Conservation (phyloP, 2,797 vertebrate species). For the Chrysocyon brachyurus region DNA sequence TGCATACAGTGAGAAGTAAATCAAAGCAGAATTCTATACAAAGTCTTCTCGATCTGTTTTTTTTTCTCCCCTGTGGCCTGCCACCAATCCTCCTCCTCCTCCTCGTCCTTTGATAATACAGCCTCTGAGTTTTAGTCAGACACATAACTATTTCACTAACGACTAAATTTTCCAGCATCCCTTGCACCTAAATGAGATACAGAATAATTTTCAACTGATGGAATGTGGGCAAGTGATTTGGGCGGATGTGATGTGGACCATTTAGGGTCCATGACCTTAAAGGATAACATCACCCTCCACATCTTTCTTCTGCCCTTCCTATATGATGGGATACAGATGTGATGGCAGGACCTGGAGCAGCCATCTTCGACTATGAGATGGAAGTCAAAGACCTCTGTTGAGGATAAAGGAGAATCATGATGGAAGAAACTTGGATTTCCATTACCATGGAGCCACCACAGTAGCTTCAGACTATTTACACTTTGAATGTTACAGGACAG, state of each 20-base stretch:
- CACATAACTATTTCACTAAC: neutral
- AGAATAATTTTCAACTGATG: neutral
- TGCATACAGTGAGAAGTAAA: neutral
- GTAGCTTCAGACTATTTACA: neutral
- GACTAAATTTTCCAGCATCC: neutral
- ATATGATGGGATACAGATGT: neutral
- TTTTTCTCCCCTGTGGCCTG: neutral
- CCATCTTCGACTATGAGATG: neutral
- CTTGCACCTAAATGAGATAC: neutral
- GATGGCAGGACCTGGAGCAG: neutral
- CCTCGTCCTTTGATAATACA: neutral
- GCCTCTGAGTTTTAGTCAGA: neutral
- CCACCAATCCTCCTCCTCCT: no score
- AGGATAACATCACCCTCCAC: neutral
- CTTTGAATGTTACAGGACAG: neutral
- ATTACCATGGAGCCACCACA: neutral
- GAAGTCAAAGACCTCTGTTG: neutral
- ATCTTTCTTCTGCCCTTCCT: neutral
- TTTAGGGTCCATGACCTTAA: neutral
- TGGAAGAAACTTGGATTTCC: slow-evolving; percentile 17
- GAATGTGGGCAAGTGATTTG: neutral
- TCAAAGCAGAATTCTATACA: neutral
- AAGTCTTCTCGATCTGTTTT: neutral
- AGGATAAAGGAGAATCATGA: neutral
- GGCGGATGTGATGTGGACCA: neutral